These are phyloP conservation scores for Drosophila barbarae DNA, from an alignment of 2,888 invertebrate genomes.

Conservation along the genomic window DNA sequence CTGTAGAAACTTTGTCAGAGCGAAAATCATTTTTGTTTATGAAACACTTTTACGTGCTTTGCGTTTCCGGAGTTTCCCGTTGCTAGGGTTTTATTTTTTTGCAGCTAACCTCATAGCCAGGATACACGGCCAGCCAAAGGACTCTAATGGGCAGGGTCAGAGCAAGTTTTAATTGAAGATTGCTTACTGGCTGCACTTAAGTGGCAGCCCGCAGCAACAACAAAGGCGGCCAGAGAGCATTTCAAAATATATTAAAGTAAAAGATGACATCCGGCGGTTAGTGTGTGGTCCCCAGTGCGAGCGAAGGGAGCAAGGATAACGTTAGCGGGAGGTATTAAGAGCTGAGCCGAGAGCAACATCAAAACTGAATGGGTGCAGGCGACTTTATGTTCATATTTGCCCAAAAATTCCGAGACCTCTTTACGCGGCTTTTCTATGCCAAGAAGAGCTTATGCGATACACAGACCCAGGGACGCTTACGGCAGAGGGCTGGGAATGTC, in stretches of 20 bases:
- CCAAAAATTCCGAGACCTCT: slow-evolving; percentile 61
- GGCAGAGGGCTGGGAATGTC: slow-evolving; percentile 48
- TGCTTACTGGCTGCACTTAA: slow-evolving; percentile 49
- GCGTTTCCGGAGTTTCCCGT: slow-evolving; percentile 5
- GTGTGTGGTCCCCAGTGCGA: slow-evolving; percentile 16
- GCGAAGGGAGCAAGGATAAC: background rate
- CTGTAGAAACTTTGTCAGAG: slow-evolving; percentile 16
- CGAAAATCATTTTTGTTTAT: slow-evolving; percentile 68
- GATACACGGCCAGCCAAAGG: slow-evolving; percentile 12
- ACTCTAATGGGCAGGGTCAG: slow-evolving; percentile 28
- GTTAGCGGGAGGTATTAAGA: slow-evolving; percentile 41
- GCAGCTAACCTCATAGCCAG: slow-evolving; percentile 41
- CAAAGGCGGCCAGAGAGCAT: slow-evolving; percentile 14
- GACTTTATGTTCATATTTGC: slow-evolving; percentile 65
- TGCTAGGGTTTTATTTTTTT: background rate
- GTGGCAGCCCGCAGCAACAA: slow-evolving; percentile 29
- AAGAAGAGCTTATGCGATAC: slow-evolving; percentile 40
- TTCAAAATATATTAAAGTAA: slow-evolving; percentile 57
- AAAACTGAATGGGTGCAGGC: slow-evolving; percentile 58
- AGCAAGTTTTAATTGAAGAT: slow-evolving; percentile 72
- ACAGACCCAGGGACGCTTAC: slow-evolving; percentile 12
- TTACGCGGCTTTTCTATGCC: slow-evolving; percentile 47
- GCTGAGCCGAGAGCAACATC: slow-evolving; percentile 46
- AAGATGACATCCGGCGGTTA: slow-evolving; percentile 54
- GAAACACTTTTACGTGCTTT: slow-evolving; percentile 55